These are phyloP conservation scores for Ammospiza maritima DNA, from an alignment of 2,797 vertebrate species.

Conservation along the genomic window DNA sequence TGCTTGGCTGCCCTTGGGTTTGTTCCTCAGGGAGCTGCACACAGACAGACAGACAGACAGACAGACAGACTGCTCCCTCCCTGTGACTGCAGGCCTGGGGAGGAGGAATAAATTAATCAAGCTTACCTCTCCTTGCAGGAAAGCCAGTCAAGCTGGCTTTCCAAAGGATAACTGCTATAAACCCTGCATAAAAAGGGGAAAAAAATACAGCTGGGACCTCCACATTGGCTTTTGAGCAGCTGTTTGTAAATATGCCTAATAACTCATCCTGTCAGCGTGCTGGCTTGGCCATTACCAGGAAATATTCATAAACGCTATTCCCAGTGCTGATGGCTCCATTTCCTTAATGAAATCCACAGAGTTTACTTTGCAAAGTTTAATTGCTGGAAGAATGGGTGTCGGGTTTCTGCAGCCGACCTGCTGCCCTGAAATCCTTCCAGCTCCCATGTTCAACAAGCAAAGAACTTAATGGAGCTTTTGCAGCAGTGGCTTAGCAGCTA, in stretches of 20 bases:
- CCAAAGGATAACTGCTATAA: not conserved
- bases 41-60: not conserved
- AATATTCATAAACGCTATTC: constrained; percentile 46
- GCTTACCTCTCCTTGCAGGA: not conserved
- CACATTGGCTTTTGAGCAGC: constrained; percentile 46
- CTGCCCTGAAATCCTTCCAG: constrained; percentile 68
- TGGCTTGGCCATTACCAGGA: constrained; percentile 41
- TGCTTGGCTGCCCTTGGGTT: not conserved
- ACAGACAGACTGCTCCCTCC: not conserved
- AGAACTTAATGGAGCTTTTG: constrained; percentile 70
- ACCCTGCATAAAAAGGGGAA: not conserved
- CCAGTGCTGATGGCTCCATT: constrained; percentile 65
- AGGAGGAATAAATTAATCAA: constrained; percentile 18
- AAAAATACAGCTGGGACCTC: not conserved
- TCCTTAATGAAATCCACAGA: constrained; percentile 74
- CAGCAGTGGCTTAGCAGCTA: constrained; percentile 66
- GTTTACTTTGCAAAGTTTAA: constrained; percentile 77
- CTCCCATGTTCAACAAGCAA: constrained; percentile 17
- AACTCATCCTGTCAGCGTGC: constrained; percentile 58
- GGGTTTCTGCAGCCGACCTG: constrained; percentile 60
- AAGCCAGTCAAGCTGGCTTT: constrained; percentile 37
- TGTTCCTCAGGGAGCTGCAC: not conserved
- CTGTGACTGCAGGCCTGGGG: not conserved
- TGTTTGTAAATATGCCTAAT: constrained; percentile 70
- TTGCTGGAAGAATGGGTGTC: constrained; percentile 71